A percentile compares a stretch with the other conserved stretches of the same genome.
phyloP scores from a whole-genome alignment of 2,888 invertebrate genomes.

The Bruchidius siliquastri region DNA sequence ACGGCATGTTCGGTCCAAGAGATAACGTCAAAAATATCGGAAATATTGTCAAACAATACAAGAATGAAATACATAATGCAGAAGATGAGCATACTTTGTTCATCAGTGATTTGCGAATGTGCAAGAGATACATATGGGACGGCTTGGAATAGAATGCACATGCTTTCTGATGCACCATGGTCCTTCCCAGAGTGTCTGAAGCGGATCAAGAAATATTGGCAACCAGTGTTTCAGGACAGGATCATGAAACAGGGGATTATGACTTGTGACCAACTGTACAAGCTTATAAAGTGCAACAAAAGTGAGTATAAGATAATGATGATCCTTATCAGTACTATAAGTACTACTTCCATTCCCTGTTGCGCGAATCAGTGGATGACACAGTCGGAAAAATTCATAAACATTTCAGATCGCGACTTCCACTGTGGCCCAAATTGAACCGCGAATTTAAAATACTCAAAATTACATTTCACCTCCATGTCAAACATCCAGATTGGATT shows the following conservation, averaged over 20 bases:
- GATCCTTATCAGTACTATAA: no score
- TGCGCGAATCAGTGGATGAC: no score
- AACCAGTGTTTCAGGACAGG: constrained; percentile 53
- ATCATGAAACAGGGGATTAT: constrained; percentile 39
- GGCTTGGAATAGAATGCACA: constrained; percentile 52
- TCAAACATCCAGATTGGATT: no score
- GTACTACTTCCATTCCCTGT: no score
- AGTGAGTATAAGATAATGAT: constrained; percentile 21
- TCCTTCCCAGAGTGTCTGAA: constrained; percentile 51
- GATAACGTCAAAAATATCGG: constrained; percentile 27
- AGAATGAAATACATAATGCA: constrained; percentile 29
- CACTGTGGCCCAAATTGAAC: no score
- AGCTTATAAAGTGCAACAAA: constrained; percentile 23
- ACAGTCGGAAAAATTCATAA: no score
- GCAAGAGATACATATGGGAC: constrained; percentile 56
- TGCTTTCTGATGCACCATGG: constrained; percentile 52
- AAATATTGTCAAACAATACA: constrained; percentile 14
- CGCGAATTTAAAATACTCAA: no score
- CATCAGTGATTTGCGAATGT: constrained; percentile 49
- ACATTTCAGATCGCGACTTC: no score
- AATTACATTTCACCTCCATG: no score
- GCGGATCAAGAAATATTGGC: constrained; percentile 57
- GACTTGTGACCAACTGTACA: constrained; percentile 31
- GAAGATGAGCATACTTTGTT: constrained; percentile 31
- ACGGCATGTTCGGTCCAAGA: constrained; percentile 33